Conservation (phyloP, 2,888 invertebrate species). For the Mayetiola destructor region DNA sequence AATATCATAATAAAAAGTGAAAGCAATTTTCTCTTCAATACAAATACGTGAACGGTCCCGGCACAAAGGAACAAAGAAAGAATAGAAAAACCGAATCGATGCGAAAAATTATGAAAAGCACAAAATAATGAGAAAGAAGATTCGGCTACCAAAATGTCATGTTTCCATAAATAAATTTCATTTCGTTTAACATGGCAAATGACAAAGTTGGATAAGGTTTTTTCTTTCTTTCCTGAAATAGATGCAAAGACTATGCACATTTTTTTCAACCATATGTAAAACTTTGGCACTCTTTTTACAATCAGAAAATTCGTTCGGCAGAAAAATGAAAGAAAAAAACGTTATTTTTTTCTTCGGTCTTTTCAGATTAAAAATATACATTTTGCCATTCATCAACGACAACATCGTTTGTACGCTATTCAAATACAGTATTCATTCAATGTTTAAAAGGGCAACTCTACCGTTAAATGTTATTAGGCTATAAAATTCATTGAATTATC, state of each 20-base stretch:
- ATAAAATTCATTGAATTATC: conserved; percentile 12
- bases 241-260: neutral
- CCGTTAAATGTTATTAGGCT: conserved; percentile 4
- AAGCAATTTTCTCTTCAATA: conserved; percentile 8
- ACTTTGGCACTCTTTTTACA: no score
- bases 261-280: conserved; percentile 5
- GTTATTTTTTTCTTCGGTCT: no score
- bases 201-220: no score
- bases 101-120: neutral
- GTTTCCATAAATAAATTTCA: conserved; percentile 10
- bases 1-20: neutral
- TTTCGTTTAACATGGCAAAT: no score
- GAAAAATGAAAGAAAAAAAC: no score
- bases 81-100: neutral
- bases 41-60: no score
- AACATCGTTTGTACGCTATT: no score
- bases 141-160: neutral
- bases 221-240: neutral
- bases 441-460: neutral
- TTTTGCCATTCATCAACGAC: no score
- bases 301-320: no score
- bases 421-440: no score
- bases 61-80: no score
- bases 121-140: neutral
- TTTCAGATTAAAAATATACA: no score